phyloP scores from a whole-genome alignment of 2,797 vertebrate genomes.

The Anabacerthia variegaticeps region DNA sequence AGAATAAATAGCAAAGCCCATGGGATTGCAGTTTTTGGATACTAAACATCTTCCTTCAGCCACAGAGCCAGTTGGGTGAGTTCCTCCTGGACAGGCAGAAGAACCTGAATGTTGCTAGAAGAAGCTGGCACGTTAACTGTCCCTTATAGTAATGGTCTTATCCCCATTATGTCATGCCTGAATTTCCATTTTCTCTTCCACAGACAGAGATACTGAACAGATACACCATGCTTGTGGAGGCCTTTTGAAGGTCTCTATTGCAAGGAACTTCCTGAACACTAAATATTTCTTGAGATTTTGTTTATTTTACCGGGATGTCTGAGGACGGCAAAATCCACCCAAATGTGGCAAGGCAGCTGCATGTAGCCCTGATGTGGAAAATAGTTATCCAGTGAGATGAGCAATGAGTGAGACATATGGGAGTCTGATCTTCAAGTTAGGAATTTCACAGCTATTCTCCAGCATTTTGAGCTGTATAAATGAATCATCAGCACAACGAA shows the following conservation, averaged over 20 bases:
- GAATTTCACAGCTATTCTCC: constrained; percentile 24
- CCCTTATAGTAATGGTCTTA: background rate
- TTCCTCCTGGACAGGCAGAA: background rate
- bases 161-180: background rate
- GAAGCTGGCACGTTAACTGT: background rate
- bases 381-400: background rate
- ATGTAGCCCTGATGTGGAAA: background rate
- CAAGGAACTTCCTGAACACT: background rate
- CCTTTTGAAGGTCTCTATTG: background rate
- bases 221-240: background rate
- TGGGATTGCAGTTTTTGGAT: background rate
- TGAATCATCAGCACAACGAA: constrained; percentile 22
- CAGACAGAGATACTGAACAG: background rate
- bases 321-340: background rate
- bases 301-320: background rate
- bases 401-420: background rate
- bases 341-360: background rate
- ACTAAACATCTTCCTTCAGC: background rate
- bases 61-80: background rate
- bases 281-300: background rate
- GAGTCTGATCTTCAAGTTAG: constrained; percentile 9
- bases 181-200: background rate
- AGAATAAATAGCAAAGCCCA: background rate
- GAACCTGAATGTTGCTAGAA: background rate
- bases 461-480: background rate